Conservation (phyloP, 2,113 vertebrate genomes). For the Notothenia coriiceps region DNA sequence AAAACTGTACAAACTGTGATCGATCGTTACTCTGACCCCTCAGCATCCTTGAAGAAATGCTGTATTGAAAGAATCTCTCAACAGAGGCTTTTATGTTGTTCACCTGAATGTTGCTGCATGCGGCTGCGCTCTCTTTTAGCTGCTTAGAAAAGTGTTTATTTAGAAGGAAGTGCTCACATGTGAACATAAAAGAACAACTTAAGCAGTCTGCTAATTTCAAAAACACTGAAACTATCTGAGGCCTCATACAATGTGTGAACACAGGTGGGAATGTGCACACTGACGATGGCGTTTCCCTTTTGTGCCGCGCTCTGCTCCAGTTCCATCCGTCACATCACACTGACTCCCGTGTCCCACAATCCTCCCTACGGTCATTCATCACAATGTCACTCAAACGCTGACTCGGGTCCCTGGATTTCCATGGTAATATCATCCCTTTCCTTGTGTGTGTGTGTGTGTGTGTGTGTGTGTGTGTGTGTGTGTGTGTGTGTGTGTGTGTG, state of each 20-base stretch:
- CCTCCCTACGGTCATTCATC: conserved; percentile 74
- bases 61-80: conserved; percentile 7
- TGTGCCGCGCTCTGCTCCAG: conserved; percentile 62
- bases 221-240: not conserved
- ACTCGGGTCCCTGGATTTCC: conserved; percentile 67
- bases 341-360: conserved; percentile 52
- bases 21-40: conserved; percentile 5
- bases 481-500: not conserved
- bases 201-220: conserved; percentile 29
- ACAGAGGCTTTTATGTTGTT: conserved; percentile 4
- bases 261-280: conserved; percentile 24
- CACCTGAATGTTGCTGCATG: conserved; percentile 15
- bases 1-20: not conserved
- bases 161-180: conserved; percentile 13
- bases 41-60: conserved; percentile 14
- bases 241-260: not conserved
- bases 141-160: conserved; percentile 47
- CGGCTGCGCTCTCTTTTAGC: conserved; percentile 24
- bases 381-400: conserved; percentile 74
- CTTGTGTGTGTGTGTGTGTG: not conserved
- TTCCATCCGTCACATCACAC: conserved; percentile 72
- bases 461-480: not conserved
- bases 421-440: conserved; percentile 33
- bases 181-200: conserved; percentile 40
- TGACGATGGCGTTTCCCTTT: conserved; percentile 18